phyloP scores from a whole-genome alignment of 1,140 invertebrate genomes.

The Maconellicoccus hirsutus region DNA sequence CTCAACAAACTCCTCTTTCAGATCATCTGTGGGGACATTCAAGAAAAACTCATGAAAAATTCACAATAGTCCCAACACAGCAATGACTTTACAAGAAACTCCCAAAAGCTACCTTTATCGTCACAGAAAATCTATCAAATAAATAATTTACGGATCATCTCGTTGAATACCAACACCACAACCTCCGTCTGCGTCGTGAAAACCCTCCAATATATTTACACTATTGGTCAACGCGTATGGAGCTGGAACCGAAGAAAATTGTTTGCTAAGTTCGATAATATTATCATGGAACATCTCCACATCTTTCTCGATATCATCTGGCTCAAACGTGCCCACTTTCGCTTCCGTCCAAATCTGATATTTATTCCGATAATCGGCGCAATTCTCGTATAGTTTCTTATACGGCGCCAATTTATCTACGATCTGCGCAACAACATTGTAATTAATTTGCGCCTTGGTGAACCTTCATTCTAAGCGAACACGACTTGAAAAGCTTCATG shows the following conservation, averaged over 20 bases:
- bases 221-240: slow-evolving; percentile 49
- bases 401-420: slow-evolving; percentile 47
- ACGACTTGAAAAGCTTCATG: slow-evolving; percentile 1
- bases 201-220: slow-evolving; percentile 39
- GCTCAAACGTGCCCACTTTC: slow-evolving; percentile 70
- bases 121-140: too few relatives aligned
- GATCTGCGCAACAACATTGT: slow-evolving; percentile 29
- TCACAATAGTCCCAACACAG: too few relatives aligned
- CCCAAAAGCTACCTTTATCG: too few relatives aligned
- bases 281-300: slow-evolving; percentile 65
- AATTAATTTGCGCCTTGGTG: background rate
- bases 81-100: too few relatives aligned
- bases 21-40: too few relatives aligned
- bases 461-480: background rate
- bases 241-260: slow-evolving; percentile 57
- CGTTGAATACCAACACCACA: background rate
- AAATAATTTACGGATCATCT: too few relatives aligned
- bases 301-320: slow-evolving; percentile 76
- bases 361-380: slow-evolving; percentile 73
- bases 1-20: too few relatives aligned
- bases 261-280: slow-evolving; percentile 79
- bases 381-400: slow-evolving; percentile 78
- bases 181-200: background rate
- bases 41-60: too few relatives aligned
- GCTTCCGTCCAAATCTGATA: slow-evolving; percentile 71